Conservation (phyloP, 2,888 invertebrate genomes). For the Conchocele bisecta region DNA sequence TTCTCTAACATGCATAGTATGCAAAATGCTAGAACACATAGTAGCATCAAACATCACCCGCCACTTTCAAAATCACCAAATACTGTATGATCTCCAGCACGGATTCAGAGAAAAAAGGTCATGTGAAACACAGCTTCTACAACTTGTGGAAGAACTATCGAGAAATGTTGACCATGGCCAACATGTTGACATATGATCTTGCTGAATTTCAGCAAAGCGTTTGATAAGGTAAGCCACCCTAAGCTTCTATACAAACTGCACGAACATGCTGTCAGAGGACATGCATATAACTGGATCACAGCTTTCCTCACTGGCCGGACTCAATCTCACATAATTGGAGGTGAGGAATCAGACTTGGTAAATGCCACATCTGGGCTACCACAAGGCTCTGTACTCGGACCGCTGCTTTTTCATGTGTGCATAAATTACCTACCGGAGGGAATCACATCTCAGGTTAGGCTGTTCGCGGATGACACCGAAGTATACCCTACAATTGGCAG, state of each 20-base stretch:
- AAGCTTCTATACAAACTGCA: neutral
- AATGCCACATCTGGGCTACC: too few species aligned
- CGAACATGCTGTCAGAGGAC: neutral
- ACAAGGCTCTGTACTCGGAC: neutral
- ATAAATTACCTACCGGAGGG: neutral
- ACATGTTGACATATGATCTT: neutral
- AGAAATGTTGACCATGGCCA: neutral
- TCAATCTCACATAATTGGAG: neutral
- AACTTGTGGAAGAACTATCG: neutral
- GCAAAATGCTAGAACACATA: constrained; percentile 2
- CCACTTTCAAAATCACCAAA: neutral
- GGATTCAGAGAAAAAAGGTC: constrained; percentile 4
- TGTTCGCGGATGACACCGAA: neutral
- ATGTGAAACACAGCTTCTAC: neutral
- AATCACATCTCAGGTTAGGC: neutral
- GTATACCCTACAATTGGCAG: neutral
- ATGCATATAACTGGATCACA: neutral
- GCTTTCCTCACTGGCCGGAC: neutral
- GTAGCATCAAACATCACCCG: neutral
- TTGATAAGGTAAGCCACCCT: neutral
- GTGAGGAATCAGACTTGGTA: neutral
- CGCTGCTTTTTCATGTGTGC: neutral
- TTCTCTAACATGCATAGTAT: constrained; percentile 4
- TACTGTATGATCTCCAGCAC: constrained; percentile 5
- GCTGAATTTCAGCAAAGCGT: constrained; percentile 3